Evolutionary conservation across 2,113 vertebrate species (phyloP).

Genomic region (Megaceryle maxima): DNA sequence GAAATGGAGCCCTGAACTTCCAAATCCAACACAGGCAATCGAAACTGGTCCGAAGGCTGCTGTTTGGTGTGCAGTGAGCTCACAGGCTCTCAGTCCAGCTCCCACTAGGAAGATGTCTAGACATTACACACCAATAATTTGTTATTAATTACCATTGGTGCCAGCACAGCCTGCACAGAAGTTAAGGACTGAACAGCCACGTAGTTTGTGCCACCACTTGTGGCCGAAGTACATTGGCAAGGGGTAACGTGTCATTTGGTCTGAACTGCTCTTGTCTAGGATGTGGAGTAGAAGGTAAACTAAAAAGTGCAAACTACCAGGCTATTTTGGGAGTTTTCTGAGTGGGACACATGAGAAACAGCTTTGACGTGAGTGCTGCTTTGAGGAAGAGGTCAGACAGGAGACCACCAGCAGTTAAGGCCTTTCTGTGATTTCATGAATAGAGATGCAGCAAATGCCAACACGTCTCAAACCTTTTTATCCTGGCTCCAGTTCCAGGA

Average conservation of each 20-base stretch:
- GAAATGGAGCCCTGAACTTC: slow-evolving; percentile 13
- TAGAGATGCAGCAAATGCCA: not conserved
- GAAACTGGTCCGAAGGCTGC: not conserved
- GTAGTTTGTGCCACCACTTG: not conserved
- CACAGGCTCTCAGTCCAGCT: not conserved
- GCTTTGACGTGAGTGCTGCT: not conserved
- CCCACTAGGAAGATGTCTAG: slow-evolving; percentile 30
- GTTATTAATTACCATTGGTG: not conserved
- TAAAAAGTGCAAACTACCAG: not conserved
- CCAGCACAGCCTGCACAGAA: not conserved
- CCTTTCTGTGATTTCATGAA: not conserved
- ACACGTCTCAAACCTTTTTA: not conserved
- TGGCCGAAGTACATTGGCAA: not conserved
- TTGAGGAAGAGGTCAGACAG: not conserved
- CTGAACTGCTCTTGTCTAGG: not conserved
- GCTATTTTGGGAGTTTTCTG: not conserved
- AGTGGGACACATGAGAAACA: not conserved
- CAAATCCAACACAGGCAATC: not conserved
- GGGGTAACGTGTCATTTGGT: not conserved
- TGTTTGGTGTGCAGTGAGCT: not conserved
- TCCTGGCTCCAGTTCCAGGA: not conserved
- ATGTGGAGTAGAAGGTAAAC: not conserved
- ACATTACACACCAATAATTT: slow-evolving; percentile 17
- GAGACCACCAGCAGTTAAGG: not conserved
- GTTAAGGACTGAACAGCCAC: not conserved